Base-by-base conservation (phyloP, 1,140 invertebrate species). In the Lucilia sericata region DNA sequence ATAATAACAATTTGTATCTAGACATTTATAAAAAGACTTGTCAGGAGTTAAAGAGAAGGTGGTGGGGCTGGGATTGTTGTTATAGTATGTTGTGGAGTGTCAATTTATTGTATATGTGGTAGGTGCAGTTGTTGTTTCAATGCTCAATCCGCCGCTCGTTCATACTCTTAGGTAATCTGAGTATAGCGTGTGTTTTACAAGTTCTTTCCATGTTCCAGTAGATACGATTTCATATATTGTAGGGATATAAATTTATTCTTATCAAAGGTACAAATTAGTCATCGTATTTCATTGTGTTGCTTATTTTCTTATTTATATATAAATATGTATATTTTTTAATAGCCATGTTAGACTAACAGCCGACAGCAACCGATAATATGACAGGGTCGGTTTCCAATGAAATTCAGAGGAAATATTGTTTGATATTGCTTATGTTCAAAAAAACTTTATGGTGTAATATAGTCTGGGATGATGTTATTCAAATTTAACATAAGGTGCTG, bases 121-220 rank as follows among this genome's bases (percentile, higher is more conserved):
- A 55, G 17, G 5, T 42, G 42, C 7, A 42, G 42, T 42, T 8
- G 42, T 42, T 55, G 12, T 8, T 55, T 17, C 51, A n/a, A 10
- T 42, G 5, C 42, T 55, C 4, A 12, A 12, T 55, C 9, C 49
- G 49, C 3, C 25, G 25, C 25, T 55, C 17, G 51, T 55, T 12
- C 13, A 5, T 55, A 55, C 51, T 10, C 51, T 13, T 55, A 55
- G 76, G 76, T 80, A 80, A 80, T 80, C 76, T 21, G 76, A 80
- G 76, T 80, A 25, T 80, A 19, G 42, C 19, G 42, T 12, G 76
- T 80, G 76, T 80, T 80, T 80, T 80, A 80, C 76, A 80, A 80
- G 76, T 49, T 80, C 42, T 80, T 80, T 47, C 12, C 47, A 21
- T 80, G 76, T 25, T 80, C 19, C 7, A 49, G 42, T 21, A 70